A percentile compares a stretch with the other conserved stretches of the same genome.
Evolutionary conservation across 2,113 vertebrate species (phyloP).

Genomic region (Nothoprocta perdicaria): DNA sequence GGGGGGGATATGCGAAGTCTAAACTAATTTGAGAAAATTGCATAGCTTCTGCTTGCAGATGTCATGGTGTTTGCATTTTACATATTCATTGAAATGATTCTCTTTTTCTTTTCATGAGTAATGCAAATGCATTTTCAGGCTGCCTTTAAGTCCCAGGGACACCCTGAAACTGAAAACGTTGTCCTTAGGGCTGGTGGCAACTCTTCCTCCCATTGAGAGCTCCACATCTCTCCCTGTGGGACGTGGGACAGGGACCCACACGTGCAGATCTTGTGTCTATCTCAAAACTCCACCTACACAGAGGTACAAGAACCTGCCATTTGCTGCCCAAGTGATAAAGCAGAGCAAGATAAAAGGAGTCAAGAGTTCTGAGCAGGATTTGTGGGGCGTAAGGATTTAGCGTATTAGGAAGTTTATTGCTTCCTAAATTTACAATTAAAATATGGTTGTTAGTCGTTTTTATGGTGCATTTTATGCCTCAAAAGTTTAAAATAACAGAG

Average conservation of each 20-base stretch:
- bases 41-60: slow-evolving; percentile 61
- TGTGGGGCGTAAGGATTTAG: neutral
- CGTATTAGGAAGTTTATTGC: neutral
- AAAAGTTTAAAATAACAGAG: neutral
- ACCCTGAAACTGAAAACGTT: neutral
- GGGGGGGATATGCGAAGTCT: slow-evolving; percentile 49
- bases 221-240: no score
- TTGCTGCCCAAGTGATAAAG: neutral
- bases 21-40: slow-evolving; percentile 63
- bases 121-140: slow-evolving; percentile 20
- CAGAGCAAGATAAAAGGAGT: neutral
- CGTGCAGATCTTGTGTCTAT: neutral
- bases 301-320: neutral
- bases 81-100: slow-evolving; percentile 61
- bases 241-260: neutral
- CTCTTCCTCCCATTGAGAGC: neutral
- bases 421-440: neutral
- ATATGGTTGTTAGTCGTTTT: neutral
- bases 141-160: slow-evolving; percentile 6
- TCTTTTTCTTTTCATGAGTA: slow-evolving; percentile 10
- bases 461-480: neutral
- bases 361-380: neutral
- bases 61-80: slow-evolving; percentile 52
- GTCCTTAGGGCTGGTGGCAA: neutral
- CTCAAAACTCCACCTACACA: neutral